Conservation (phyloP, 2,888 invertebrate genomes). For the Caradrina clavipalpis region DNA sequence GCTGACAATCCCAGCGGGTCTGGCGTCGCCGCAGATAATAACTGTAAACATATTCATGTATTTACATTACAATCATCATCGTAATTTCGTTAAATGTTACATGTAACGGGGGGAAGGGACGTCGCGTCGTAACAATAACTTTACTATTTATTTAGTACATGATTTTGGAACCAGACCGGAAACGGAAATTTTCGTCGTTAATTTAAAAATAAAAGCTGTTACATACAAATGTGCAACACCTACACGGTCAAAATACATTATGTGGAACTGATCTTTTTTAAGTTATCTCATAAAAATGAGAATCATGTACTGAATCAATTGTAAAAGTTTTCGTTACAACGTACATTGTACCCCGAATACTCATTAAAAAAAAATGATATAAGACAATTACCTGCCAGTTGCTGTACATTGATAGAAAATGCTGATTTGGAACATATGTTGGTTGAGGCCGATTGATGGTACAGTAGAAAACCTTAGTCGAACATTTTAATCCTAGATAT, state of each 20-base stretch:
- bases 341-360: background rate
- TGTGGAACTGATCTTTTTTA: no score
- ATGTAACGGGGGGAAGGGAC: no score
- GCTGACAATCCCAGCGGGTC: slow-evolving; percentile 93
- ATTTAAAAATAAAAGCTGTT: no score
- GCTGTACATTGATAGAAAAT: slow-evolving; percentile 98
- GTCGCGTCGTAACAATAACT: no score
- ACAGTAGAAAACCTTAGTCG: slow-evolving; percentile 97
- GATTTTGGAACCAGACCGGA: no score
- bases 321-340: no score
- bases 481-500: slow-evolving; percentile 97
- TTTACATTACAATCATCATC: slow-evolving; percentile 66
- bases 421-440: slow-evolving; percentile 97
- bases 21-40: slow-evolving; percentile 93
- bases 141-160: no score
- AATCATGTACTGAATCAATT: no score
- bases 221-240: no score
- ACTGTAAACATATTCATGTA: slow-evolving; percentile 86
- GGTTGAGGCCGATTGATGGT: slow-evolving; percentile 98
- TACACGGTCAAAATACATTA: no score
- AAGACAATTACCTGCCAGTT: slow-evolving; percentile 95
- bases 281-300: no score
- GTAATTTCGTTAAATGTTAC: slow-evolving; percentile 30
- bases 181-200: no score
- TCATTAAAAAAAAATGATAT: slow-evolving; percentile 45